Base-by-base conservation (phyloP, 2,888 invertebrate genomes). In the Eupithecia insigniata region DNA sequence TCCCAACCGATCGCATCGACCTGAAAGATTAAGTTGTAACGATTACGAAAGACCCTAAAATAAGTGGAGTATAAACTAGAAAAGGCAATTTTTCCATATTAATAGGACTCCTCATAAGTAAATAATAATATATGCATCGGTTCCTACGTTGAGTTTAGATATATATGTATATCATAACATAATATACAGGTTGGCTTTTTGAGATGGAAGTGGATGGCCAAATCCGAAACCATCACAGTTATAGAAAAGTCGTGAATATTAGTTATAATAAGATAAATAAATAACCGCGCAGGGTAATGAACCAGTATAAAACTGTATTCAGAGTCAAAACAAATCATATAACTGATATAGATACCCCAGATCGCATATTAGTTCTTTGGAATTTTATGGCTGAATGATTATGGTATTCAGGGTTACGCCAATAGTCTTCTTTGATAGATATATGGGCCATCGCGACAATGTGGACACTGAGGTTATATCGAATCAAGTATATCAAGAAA, bases 391-490 rank as follows among this genome's bases (percentile, higher is more conserved):
- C 61, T n/a, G 61, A 32, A 32, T n/a, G 61, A 32, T 62, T 62
- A n/a, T 62, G 32, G 61, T 62, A 32, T 62, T 62, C 6, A 12
- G 5, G n/a, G 22, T 64, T 34, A 5, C n/a, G 32, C 34, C 36
- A 36, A 36, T 26, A 36, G 36, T 78, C 76, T 28, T 83, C 83
- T 71, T 83, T 84, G 34, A 82, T 84, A 22, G 83, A 79, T 51
- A 88, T 79, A 68, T 87, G 87, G 2, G 90, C 85, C 90, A 94
- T 93, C 62, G 90, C 93, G 14, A 94, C 87, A 51, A 93, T 91
- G 73, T 94, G 93, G 4, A 93, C 93, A 78, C 93, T 92, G n/a
- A 94, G 76, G 71, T 92, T 92, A 78, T 92, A 90, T 26, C 93
- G 88, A 2, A 92, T 90, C 8, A 92, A 73, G 76, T 91, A 92